Conservation (phyloP, 2,888 invertebrate species). For the Celastrina argiolus region DNA sequence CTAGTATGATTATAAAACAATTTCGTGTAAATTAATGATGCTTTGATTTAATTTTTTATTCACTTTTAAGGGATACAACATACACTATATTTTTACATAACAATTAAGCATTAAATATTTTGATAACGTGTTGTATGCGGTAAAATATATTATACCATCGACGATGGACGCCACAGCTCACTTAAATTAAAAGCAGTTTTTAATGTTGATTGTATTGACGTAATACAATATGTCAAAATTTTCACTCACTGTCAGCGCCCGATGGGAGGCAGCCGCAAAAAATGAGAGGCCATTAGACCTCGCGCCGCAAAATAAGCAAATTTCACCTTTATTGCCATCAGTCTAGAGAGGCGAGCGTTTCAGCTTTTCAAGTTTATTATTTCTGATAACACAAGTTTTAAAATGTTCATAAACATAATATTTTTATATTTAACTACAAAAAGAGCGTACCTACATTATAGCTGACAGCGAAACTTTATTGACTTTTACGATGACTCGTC, state of each 20-base stretch:
- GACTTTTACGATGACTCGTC: neutral
- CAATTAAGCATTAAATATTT: no score
- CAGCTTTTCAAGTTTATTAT: conserved; percentile 40
- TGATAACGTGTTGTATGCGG: no score
- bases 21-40: no score
- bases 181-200: neutral
- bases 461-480: neutral
- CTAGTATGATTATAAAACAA: no score
- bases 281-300: conserved; percentile 38
- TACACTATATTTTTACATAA: no score
- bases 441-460: neutral
- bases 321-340: conserved; percentile 38
- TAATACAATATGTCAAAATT: conserved; percentile 36
- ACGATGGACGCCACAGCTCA: neutral
- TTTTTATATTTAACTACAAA: neutral
- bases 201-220: conserved; percentile 19
- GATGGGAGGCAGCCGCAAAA: conserved; percentile 37
- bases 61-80: no score
- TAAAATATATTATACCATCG: no score
- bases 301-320: conserved; percentile 40
- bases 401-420: neutral
- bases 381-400: conserved; percentile 26
- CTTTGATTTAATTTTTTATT: no score
- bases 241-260: conserved; percentile 36
- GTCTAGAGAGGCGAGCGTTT: conserved; percentile 38